Percentiles rank a stretch among this genome's conserved stretches.
phyloP scores from a whole-genome alignment of 2,888 invertebrate species.

The Pristionchus japonicus region DNA sequence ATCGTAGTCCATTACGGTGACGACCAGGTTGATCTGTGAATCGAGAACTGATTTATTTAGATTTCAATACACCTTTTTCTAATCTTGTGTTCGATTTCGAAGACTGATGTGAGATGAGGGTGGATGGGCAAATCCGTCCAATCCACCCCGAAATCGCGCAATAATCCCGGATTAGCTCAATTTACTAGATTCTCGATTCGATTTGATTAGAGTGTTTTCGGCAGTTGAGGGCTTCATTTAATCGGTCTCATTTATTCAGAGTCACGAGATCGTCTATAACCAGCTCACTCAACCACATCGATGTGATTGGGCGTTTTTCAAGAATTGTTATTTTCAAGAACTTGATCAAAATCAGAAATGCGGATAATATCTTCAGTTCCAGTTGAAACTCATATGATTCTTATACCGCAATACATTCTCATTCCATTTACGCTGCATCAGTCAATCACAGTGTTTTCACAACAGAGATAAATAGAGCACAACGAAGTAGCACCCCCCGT shows the following conservation, averaged over 20 bases:
- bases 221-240: neutral
- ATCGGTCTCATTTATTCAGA: neutral
- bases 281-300: too few relatives aligned
- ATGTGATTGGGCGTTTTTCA: too few relatives aligned
- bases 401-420: too few relatives aligned
- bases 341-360: too few relatives aligned
- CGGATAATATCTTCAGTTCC: too few relatives aligned
- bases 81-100: neutral
- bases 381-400: too few relatives aligned
- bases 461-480: too few relatives aligned
- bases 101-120: neutral
- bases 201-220: neutral
- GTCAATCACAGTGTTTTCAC: too few relatives aligned
- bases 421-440: too few relatives aligned
- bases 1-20: constrained; percentile 75
- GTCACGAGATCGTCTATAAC: neutral
- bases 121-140: neutral
- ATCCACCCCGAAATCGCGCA: neutral
- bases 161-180: neutral
- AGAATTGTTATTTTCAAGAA: neutral
- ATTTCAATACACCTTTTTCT: neutral
- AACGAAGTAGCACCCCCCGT: too few relatives aligned
- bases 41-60: neutral
- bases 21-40: constrained; percentile 68
- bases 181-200: neutral